Conservation (phyloP, 2,888 invertebrate species). For the Pandemis corylana region DNA sequence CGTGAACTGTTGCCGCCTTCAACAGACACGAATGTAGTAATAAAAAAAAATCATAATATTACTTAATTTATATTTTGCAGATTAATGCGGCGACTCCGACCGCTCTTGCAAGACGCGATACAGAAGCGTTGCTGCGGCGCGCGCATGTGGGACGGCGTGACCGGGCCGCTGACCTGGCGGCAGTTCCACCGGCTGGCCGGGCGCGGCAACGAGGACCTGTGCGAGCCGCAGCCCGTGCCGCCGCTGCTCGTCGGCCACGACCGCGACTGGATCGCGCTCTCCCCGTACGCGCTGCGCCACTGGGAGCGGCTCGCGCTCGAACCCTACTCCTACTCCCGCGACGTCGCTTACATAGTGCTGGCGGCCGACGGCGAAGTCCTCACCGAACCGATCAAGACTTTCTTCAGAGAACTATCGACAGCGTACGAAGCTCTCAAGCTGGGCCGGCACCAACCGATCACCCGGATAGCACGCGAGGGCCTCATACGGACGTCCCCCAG, state of each 20-base stretch:
- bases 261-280: slow-evolving; percentile 85
- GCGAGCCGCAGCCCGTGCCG: slow-evolving; percentile 98
- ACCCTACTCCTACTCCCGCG: slow-evolving; percentile 97
- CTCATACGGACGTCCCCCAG: slow-evolving; percentile 89
- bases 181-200: slow-evolving; percentile 98
- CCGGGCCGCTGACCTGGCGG: slow-evolving; percentile 99
- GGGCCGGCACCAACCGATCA: slow-evolving; percentile 96
- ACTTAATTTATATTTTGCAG: slow-evolving; percentile 63
- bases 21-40: too few species aligned
- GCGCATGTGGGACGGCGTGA: slow-evolving; percentile 97
- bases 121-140: slow-evolving; percentile 95
- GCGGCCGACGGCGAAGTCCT: slow-evolving; percentile 96
- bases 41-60: too few species aligned
- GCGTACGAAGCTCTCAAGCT: slow-evolving; percentile 98
- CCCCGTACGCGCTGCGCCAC: slow-evolving; percentile 96
- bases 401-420: slow-evolving; percentile 96
- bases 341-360: slow-evolving; percentile 97
- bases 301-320: slow-evolving; percentile 99
- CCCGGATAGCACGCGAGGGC: slow-evolving; percentile 93
- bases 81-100: slow-evolving; percentile 95
- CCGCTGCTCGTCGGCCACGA: slow-evolving; percentile 97
- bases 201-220: slow-evolving; percentile 96
- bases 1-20: too few species aligned
- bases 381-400: slow-evolving; percentile 90
- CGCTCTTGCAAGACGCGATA: slow-evolving; percentile 97